Evolutionary conservation across 2,797 vertebrate species (phyloP), one percentile per base, ranked within the genome.

Genomic region (Tokudaia muenninki): DNA sequence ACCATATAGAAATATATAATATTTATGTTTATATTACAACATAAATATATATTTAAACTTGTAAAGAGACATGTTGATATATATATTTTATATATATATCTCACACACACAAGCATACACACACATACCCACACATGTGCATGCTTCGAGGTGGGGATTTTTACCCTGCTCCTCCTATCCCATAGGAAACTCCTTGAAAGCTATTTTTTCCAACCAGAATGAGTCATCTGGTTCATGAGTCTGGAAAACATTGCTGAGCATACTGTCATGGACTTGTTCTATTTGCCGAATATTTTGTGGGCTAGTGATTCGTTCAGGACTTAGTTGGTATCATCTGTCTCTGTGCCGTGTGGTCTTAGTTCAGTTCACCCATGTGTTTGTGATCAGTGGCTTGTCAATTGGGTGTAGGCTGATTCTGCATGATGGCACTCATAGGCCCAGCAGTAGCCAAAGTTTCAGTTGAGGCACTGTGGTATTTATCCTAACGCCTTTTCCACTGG

Each of bases 231-330:
- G 21, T 29, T 41, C 37, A 22, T 26, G n/a, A 87, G 78, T 70
- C 41, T 84, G 84, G 75, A 55, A 26, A 77, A 11, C 72, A 78
- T 86, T 44, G 7, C 44, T 67, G n/a, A 84, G 7, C 22, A 63
- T 31, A 44, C 59, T 80, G n/a, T 90, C 41, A 1, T 50, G 37
- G n/a, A 21, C 52, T 65, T 6, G 7, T 74, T 89, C 75, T 61
- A 34, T 74, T 94, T 92, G 55, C 59, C 94, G 57, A 88, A 79
- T 83, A 72, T 96, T 87, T 67, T 90, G 44, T 92, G 72, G 59
- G 31, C 31, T 90, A 47, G 57, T 3, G 55, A 29, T 50, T 70
- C 59, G 80, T 70, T 81, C 74, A 92, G 52, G 77, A 81, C 16
- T 92, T 44, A 1, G 6, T n/a, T 78, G 59, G 80, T 72, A 61